Evolutionary conservation across 2,888 invertebrate genomes (phyloP).

Genomic region (Andrena marginata): DNA sequence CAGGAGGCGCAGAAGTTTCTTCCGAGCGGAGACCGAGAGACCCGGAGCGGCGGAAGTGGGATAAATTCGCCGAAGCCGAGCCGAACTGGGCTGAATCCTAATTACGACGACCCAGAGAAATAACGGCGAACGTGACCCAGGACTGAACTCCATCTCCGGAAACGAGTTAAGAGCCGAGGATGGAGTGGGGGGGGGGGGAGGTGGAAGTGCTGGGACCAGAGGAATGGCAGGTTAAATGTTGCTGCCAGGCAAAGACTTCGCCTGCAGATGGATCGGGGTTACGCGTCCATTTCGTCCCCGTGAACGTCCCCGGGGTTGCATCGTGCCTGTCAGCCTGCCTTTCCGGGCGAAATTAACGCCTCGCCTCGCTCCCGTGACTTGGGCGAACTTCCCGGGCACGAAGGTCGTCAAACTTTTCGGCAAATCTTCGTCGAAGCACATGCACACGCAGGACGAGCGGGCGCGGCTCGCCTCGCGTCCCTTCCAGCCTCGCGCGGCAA

Average conservation of each 20-base stretch:
- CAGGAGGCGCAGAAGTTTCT: conserved; percentile 51
- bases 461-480: background rate
- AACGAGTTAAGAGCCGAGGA: conserved; percentile 51
- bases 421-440: conserved; percentile 35
- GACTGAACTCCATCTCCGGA: conserved; percentile 53
- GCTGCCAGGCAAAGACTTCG: conserved; percentile 49
- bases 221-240: conserved; percentile 64
- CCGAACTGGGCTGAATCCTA: conserved; percentile 71
- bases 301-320: conserved; percentile 54
- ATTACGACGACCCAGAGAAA: conserved; percentile 70
- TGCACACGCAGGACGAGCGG: background rate
- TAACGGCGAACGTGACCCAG: conserved; percentile 70
- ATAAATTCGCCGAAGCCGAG: conserved; percentile 68
- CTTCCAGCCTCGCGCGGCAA: background rate
- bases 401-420: conserved; percentile 56
- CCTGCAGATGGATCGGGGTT: conserved; percentile 49
- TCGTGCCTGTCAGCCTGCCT: conserved; percentile 52
- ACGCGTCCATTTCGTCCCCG: conserved; percentile 57
- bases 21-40: conserved; percentile 32
- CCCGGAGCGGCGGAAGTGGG: conserved; percentile 60
- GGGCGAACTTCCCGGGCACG: conserved; percentile 30
- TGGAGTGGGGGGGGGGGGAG: too few species aligned
- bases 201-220: background rate
- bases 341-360: conserved; percentile 66
- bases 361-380: conserved; percentile 25